Evolutionary conservation across 2,113 vertebrate genomes (phyloP).

Genomic region (Rana temporaria): DNA sequence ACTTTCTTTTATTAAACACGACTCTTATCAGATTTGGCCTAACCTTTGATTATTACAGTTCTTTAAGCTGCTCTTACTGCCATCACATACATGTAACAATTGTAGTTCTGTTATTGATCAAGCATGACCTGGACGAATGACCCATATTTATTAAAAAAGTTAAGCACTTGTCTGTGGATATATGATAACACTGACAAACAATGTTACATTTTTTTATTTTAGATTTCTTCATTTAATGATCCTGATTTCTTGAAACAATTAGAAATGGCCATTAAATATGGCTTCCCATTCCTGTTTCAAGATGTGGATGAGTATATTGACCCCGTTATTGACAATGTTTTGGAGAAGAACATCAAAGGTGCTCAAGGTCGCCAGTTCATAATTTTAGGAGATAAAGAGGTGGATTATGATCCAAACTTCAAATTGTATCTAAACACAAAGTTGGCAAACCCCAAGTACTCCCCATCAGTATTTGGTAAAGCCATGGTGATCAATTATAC

Average conservation of each 20-base stretch:
- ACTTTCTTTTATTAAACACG: too few species aligned
- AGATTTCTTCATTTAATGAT: conserved; percentile 94
- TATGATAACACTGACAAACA: too few species aligned
- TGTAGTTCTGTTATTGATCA: too few species aligned
- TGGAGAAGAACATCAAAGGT: conserved; percentile 88
- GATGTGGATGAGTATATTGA: conserved; percentile 95
- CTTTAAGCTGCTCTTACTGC: too few species aligned
- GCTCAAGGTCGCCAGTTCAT: conserved; percentile 83
- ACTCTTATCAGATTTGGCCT: too few species aligned
- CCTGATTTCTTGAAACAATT: conserved; percentile 94
- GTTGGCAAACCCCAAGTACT: conserved; percentile 88
- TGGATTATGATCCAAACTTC: conserved; percentile 93
- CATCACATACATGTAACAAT: too few species aligned
- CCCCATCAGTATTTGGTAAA: conserved; percentile 93
- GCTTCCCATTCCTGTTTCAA: conserved; percentile 91
- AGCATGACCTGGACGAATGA: too few species aligned
- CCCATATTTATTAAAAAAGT: too few species aligned
- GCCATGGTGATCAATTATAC: conserved; percentile 97
- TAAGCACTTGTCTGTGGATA: too few species aligned
- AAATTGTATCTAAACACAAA: conserved; percentile 93
- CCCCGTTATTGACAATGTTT: conserved; percentile 91
- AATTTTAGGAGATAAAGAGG: conserved; percentile 90
- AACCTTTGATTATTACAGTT: too few species aligned
- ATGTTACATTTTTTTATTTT: conserved; percentile 51
- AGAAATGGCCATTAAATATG: conserved; percentile 93